Evolutionary conservation across 2,888 invertebrate species (phyloP).

Genomic region (Caenorhabditis sp.): DNA sequence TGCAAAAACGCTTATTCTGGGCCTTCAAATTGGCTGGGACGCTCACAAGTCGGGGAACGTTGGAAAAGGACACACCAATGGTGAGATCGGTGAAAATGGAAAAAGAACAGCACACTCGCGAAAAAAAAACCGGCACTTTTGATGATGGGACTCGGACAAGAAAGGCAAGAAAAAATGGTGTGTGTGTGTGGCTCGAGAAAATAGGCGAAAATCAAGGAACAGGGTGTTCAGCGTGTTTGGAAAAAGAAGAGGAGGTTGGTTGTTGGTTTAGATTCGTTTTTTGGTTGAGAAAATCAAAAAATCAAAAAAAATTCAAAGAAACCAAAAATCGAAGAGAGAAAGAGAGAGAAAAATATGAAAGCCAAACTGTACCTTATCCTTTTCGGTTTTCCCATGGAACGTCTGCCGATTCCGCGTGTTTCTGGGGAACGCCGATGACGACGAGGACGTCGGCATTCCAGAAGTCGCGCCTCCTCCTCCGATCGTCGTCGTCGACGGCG

Average conservation of each 20-base stretch:
- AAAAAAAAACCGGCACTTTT: background rate
- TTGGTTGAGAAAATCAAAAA: conserved; percentile 23
- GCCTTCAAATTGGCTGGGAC: background rate
- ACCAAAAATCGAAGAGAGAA: conserved; percentile 21
- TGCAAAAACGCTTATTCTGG: background rate
- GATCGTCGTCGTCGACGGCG: conserved; percentile 45
- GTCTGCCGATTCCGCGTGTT: conserved; percentile 82
- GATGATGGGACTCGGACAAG: conserved; percentile 14
- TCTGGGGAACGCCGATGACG: conserved; percentile 77
- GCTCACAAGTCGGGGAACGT: background rate
- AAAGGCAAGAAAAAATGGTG: conserved; percentile 10
- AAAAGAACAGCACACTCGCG: no score
- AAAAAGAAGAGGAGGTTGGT: background rate
- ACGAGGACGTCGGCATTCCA: conserved; percentile 41
- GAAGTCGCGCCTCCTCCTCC: conserved; percentile 10
- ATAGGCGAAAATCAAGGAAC: conserved; percentile 39
- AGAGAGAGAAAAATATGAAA: no score
- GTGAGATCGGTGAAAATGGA: background rate
- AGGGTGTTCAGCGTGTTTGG: conserved; percentile 26
- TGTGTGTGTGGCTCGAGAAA: background rate
- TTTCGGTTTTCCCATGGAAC: conserved; percentile 83
- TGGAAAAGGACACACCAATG: background rate
- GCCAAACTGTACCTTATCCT: conserved; percentile 75
- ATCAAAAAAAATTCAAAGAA: conserved; percentile 19
- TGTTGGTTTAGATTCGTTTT: conserved; percentile 24